phyloP scores from a whole-genome alignment of 2,113 vertebrate species.

The Typhlomys cinereus region DNA sequence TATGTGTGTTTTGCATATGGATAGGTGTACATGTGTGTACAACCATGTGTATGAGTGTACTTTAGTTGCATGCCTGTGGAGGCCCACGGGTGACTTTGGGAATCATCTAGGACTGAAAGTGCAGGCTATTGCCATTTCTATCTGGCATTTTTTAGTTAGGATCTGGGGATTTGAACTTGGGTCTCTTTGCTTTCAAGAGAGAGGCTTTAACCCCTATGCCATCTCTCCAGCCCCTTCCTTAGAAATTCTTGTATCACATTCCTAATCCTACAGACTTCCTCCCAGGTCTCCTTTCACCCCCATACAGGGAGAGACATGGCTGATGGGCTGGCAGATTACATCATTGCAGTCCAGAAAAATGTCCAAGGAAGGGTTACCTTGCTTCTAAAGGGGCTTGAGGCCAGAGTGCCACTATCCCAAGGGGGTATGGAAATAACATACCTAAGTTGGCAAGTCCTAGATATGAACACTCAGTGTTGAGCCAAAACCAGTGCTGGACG shows the following conservation, averaged over 20 bases:
- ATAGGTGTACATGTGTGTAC: no score
- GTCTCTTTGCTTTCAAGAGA: no score
- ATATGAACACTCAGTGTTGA: background rate
- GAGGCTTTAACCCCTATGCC: no score
- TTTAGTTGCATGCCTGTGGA: no score
- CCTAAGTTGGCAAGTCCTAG: background rate
- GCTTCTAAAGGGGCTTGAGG: background rate
- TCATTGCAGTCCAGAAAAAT: background rate
- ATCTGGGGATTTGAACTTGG: no score
- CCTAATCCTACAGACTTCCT: background rate
- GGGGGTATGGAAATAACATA: background rate
- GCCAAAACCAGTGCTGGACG: background rate
- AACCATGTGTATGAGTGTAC: no score
- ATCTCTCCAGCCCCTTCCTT: no score
- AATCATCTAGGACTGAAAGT: no score
- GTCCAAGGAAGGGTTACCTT: background rate
- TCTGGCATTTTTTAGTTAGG: no score
- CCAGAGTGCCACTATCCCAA: background rate
- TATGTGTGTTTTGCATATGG: no score
- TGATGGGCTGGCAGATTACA: background rate
- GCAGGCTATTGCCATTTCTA: no score
- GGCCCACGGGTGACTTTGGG: no score
- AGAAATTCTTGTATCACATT: conserved; percentile 3
- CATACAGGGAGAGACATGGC: background rate
- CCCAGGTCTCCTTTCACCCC: background rate